Conservation (phyloP, 2,888 invertebrate species). For the Pristionchus entomophagus region DNA sequence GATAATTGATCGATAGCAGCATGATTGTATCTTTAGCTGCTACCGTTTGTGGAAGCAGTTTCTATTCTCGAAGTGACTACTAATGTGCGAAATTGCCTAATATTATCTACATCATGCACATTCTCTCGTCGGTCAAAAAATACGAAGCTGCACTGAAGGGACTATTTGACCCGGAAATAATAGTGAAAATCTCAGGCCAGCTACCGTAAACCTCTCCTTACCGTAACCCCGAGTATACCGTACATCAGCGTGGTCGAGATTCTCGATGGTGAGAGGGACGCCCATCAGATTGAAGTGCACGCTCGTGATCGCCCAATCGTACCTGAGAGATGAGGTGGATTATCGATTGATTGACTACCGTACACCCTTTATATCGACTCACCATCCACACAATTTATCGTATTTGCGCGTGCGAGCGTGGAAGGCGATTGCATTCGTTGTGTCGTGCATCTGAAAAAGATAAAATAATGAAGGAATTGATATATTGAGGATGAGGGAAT, state of each 20-base stretch:
- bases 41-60: too few species aligned
- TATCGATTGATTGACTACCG: conserved; percentile 2
- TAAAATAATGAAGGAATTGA: not conserved
- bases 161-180: too few species aligned
- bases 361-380: not conserved
- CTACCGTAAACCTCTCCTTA: conserved; percentile 5
- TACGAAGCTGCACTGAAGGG: too few species aligned
- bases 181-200: not conserved
- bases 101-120: too few species aligned
- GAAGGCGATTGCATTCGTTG: conserved; percentile 6
- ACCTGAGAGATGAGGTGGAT: not conserved
- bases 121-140: too few species aligned
- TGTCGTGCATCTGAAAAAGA: not conserved
- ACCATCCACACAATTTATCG: conserved; percentile 20
- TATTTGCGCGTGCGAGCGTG: not conserved
- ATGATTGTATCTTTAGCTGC: too few species aligned
- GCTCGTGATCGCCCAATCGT: not conserved
- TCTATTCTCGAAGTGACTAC: too few species aligned
- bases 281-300: not conserved
- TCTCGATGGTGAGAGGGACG: not conserved
- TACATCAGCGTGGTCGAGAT: not conserved
- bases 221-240: not conserved
- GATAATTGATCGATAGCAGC: too few species aligned
- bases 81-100: too few species aligned
- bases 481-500: too few species aligned